These are phyloP conservation scores for Choloepus hoffmanni DNA, from an alignment of 2,113 vertebrate genomes.

Conservation along the genomic window DNA sequence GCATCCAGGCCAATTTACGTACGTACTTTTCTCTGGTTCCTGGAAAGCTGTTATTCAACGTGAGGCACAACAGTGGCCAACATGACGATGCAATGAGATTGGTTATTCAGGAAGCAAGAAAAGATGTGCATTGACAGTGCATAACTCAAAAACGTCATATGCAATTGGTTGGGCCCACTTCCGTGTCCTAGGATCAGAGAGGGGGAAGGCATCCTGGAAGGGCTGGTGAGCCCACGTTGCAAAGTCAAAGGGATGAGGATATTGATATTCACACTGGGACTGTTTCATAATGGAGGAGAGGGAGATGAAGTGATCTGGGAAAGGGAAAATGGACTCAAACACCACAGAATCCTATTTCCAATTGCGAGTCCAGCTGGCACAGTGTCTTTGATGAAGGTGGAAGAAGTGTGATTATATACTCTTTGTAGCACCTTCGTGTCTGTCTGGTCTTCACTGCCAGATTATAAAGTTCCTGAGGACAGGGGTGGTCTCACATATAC, in stretches of 20 bases:
- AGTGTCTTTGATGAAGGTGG: background rate
- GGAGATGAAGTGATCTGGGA: background rate
- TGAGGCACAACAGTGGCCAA: background rate
- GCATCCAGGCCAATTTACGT: background rate
- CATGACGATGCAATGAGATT: fast-evolving
- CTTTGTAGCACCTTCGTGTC: background rate
- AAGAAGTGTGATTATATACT: fast-evolving
- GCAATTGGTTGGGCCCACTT: background rate
- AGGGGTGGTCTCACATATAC: background rate
- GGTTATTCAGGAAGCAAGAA: background rate
- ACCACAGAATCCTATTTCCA: background rate
- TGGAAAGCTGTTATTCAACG: background rate
- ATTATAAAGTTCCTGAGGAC: background rate
- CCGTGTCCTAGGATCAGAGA: background rate
- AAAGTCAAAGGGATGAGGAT: background rate
- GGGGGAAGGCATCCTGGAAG: background rate
- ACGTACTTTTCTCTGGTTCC: background rate
- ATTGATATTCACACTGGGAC: background rate
- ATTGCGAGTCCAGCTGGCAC: background rate
- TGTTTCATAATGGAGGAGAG: slow-evolving; percentile 9
- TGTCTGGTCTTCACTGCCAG: background rate
- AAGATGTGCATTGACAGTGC: background rate
- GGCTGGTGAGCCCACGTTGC: background rate
- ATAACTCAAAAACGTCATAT: background rate
- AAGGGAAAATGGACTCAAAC: background rate